Conservation (phyloP, 2,888 invertebrate genomes). For the Hololepta plana region DNA sequence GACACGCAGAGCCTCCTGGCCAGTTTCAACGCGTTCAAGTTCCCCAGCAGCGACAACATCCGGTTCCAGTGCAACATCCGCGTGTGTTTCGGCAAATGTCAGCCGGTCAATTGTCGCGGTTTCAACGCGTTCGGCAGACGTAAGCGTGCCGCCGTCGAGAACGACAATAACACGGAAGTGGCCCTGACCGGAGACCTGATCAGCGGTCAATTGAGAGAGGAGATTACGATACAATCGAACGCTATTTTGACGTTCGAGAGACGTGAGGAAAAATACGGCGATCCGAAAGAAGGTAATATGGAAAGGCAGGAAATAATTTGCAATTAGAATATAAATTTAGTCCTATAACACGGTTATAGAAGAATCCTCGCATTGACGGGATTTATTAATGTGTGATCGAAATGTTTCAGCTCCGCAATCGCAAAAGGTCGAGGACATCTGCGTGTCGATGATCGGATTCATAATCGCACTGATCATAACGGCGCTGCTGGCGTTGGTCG, state of each 20-base stretch:
- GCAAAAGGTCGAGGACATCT: conserved; percentile 62
- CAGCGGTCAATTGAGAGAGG: conserved; percentile 74
- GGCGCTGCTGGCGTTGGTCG: conserved; percentile 76
- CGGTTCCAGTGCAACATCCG: conserved; percentile 90
- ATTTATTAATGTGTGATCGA: too few species aligned
- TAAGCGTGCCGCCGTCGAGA: conserved; percentile 41
- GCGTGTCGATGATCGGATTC: conserved; percentile 84
- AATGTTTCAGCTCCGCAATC: conserved; percentile 31
- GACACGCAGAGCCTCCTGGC: conserved; percentile 73
- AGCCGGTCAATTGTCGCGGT: conserved; percentile 86
- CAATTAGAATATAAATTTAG: background rate
- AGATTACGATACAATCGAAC: conserved; percentile 84
- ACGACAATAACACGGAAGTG: conserved; percentile 36
- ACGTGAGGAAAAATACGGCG: conserved; percentile 59
- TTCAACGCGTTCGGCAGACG: conserved; percentile 78
- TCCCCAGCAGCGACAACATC: conserved; percentile 86
- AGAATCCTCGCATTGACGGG: too few species aligned
- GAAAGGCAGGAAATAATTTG: conserved; percentile 10
- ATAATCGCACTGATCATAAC: conserved; percentile 85
- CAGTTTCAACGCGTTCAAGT: conserved; percentile 86
- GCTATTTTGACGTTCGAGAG: conserved; percentile 79
- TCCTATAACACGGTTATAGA: too few species aligned
- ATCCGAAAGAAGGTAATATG: conserved; percentile 65
- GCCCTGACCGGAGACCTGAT: conserved; percentile 36
- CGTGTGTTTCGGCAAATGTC: conserved; percentile 88